Evolutionary conservation across 1,140 invertebrate genomes (phyloP).

Genomic region (Wiebesia pumilae): DNA sequence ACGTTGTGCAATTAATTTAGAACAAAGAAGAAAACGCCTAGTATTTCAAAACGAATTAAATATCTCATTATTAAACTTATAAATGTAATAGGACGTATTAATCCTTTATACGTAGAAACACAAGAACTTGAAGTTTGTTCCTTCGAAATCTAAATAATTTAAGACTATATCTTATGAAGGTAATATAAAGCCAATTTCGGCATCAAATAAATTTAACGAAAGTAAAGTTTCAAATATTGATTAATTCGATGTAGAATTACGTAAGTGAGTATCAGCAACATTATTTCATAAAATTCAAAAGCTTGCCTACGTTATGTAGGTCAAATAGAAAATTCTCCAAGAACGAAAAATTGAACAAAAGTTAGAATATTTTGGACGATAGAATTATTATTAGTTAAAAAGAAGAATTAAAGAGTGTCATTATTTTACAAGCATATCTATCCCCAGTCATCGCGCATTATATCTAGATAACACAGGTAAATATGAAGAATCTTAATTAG

Average conservation of each 20-base stretch:
- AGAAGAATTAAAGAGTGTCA: too few relatives aligned
- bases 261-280: neutral
- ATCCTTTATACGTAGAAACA: too few relatives aligned
- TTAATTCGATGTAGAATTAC: neutral
- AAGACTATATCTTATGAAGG: neutral
- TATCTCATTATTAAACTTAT: neutral
- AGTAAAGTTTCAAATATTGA: neutral
- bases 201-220: neutral
- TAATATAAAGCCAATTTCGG: neutral
- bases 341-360: neutral
- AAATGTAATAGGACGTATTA: too few relatives aligned
- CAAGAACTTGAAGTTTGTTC: too few relatives aligned
- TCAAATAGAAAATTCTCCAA: neutral
- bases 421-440: too few relatives aligned
- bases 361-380: neutral
- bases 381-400: neutral
- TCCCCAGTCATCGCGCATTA: too few relatives aligned
- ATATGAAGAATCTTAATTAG: too few relatives aligned
- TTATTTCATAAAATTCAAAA: neutral
- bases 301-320: neutral
- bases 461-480: too few relatives aligned
- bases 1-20: too few relatives aligned
- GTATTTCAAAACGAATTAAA: neutral
- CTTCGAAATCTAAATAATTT: neutral
- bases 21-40: neutral